Percentiles rank a stretch among this genome's conserved stretches.
phyloP scores from a whole-genome alignment of 1,140 invertebrate genomes.

The Papilio xuthus region DNA sequence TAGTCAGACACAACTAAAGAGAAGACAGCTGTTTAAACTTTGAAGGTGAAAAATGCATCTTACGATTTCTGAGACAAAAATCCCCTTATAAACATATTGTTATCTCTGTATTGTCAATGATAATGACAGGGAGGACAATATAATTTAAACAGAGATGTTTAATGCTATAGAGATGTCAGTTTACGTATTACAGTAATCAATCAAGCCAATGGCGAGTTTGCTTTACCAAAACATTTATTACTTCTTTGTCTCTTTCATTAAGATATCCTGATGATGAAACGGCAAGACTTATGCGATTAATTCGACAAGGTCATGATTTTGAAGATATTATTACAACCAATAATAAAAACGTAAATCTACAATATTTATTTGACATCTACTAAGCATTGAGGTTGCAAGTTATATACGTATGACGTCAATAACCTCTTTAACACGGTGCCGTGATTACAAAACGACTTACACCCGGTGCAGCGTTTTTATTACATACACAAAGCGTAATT shows the following conservation, averaged over 20 bases:
- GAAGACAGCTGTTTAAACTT: not conserved
- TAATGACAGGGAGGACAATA: too few species aligned
- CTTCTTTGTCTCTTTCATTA: not conserved
- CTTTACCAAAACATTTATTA: not conserved
- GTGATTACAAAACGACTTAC: constrained; percentile 30
- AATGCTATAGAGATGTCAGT: not conserved
- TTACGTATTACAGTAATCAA: too few species aligned
- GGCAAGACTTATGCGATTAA: too few species aligned
- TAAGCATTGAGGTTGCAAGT: constrained; percentile 14
- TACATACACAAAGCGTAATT: constrained; percentile 16
- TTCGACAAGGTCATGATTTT: not conserved
- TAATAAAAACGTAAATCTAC: not conserved
- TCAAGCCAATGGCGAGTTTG: not conserved
- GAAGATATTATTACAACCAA: not conserved
- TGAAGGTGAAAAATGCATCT: not conserved
- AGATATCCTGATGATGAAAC: not conserved
- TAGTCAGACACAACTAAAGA: not conserved
- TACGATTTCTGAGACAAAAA: too few species aligned
- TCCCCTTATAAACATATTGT: too few species aligned
- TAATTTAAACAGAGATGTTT: too few species aligned
- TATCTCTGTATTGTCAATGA: too few species aligned
- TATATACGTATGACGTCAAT: constrained; percentile 26
- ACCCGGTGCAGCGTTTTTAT: not conserved
- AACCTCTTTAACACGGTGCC: constrained; percentile 31
- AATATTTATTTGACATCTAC: not conserved